phyloP scores from a whole-genome alignment of 2,888 invertebrate genomes.

The Melanostoma scalare region DNA sequence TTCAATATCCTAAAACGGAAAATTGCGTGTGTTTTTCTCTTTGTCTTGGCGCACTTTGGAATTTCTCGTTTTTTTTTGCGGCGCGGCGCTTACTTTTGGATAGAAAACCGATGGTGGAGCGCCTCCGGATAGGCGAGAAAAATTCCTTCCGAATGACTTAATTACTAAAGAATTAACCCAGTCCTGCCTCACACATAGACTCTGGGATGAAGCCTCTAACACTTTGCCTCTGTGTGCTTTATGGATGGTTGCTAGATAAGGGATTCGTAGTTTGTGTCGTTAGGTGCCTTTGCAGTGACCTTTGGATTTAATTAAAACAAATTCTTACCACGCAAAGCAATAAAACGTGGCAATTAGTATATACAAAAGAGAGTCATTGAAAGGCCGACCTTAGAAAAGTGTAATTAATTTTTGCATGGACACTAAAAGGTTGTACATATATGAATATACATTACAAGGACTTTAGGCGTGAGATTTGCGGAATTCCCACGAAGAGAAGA shows the following conservation, averaged over 20 bases:
- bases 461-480: no score
- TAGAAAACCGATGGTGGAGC: not conserved
- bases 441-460: conserved; percentile 2
- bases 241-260: conserved; percentile 42
- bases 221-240: no score
- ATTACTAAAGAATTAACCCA: conserved; percentile 68
- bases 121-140: conserved; percentile 49
- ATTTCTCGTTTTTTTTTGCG: conserved; percentile 20
- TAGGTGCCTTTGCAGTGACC: conserved; percentile 54
- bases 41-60: conserved; percentile 27
- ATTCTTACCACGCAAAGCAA: conserved; percentile 69
- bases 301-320: conserved; percentile 69
- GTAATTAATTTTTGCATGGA: conserved; percentile 64
- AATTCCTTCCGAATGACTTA: conserved; percentile 66
- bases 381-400: conserved; percentile 51
- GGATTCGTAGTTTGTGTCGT: conserved; percentile 21
- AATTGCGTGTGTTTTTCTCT: conserved; percentile 60
- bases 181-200: conserved; percentile 16
- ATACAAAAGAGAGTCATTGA: conserved; percentile 46
- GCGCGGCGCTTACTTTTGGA: conserved; percentile 40
- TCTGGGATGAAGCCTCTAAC: not conserved
- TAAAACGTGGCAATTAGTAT: conserved; percentile 58
- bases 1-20: conserved; percentile 50
- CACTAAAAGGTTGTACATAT: conserved; percentile 33
- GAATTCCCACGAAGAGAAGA: no score